A percentile compares a stretch with the other conserved stretches of the same genome.
These are phyloP conservation scores for Egretta garzetta DNA, from an alignment of 2,113 vertebrate genomes.

Conservation along the genomic window DNA sequence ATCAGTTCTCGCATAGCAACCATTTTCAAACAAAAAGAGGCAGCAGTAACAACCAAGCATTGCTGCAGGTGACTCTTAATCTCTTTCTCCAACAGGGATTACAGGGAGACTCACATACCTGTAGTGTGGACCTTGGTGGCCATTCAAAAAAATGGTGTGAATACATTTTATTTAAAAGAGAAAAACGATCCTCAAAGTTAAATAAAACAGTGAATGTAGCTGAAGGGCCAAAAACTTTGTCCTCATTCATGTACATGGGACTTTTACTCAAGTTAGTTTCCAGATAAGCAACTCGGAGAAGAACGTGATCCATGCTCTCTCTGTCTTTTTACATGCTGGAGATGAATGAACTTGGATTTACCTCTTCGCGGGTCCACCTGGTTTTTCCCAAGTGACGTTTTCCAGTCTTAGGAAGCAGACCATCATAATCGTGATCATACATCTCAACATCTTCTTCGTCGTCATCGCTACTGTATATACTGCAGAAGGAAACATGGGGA, in stretches of 20 bases:
- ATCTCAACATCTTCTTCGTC: slow-evolving; percentile 96
- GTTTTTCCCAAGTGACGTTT: slow-evolving; percentile 97
- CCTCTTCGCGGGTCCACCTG: slow-evolving; percentile 97
- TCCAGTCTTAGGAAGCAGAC: slow-evolving; percentile 87
- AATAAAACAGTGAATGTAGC: neutral
- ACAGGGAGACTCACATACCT: neutral
- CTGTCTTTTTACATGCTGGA: neutral
- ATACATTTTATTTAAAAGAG: neutral
- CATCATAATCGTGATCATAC: slow-evolving; percentile 97
- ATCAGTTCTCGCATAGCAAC: neutral
- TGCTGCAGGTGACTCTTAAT: neutral
- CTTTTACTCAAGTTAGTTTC: neutral
- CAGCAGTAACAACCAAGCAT: neutral
- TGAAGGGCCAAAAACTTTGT: neutral
- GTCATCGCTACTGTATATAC: slow-evolving; percentile 98
- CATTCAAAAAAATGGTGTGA: neutral
- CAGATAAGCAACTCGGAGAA: neutral
- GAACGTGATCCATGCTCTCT: neutral
- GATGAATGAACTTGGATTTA: slow-evolving; percentile 60
- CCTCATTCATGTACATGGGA: neutral
- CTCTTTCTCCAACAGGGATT: neutral
- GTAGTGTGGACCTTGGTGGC: neutral
- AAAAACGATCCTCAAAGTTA: neutral
- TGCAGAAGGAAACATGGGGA: slow-evolving; percentile 67
- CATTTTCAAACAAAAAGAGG: slow-evolving; percentile 18